Conservation (phyloP, 1,140 invertebrate genomes). For the Sinella curviseta region DNA sequence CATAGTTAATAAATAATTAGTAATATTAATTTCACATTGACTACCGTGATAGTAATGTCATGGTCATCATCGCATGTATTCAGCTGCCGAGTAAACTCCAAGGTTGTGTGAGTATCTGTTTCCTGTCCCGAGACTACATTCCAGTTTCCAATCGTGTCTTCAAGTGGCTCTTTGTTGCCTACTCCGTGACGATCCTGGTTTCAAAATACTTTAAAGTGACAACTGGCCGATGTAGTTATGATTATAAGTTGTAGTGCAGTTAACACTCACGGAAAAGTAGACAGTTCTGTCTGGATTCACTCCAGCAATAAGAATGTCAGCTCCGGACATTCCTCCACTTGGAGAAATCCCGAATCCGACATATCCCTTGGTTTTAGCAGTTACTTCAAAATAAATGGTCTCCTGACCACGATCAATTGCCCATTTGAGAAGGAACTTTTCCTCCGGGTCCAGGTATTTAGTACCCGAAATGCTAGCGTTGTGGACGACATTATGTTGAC, state of each 20-base stretch:
- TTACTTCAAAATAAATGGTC: too few species aligned
- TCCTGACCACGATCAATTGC: too few species aligned
- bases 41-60: neutral
- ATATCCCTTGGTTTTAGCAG: too few species aligned
- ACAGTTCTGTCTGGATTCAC: neutral
- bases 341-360: slow-evolving; percentile 11
- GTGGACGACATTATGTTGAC: too few species aligned
- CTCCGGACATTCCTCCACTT: neutral
- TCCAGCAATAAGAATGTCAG: neutral
- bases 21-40: neutral
- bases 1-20: neutral
- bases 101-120: neutral
- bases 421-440: too few species aligned
- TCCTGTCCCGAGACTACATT: neutral
- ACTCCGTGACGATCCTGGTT: neutral
- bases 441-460: too few species aligned
- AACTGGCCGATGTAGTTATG: neutral
- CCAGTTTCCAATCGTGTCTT: neutral
- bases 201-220: neutral
- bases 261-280: neutral
- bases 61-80: neutral
- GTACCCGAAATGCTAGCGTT: too few species aligned
- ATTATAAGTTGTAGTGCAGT: too few species aligned
- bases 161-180: neutral
- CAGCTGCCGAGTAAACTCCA: neutral